Percentiles rank a stretch among this genome's conserved stretches.
phyloP scores from a whole-genome alignment of 1,140 invertebrate species.

The Caenorhabditis briggsae region DNA sequence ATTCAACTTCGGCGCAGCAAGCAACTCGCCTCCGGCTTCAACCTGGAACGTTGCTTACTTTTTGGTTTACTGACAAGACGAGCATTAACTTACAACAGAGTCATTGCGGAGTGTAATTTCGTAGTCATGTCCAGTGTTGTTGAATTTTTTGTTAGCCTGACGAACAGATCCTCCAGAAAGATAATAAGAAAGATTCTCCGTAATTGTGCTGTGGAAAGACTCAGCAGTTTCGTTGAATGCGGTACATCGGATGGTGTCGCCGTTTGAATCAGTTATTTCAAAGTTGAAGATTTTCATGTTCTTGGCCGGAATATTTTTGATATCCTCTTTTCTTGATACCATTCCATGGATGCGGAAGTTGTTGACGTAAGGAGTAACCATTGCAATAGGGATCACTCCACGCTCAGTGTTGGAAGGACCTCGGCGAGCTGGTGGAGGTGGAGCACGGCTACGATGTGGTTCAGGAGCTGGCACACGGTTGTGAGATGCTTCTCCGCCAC shows the following conservation, averaged over 20 bases:
- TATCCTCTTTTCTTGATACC: constrained; percentile 86
- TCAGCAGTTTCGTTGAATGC: constrained; percentile 91
- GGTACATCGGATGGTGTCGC: constrained; percentile 90
- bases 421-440: constrained; percentile 27
- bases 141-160: constrained; percentile 91
- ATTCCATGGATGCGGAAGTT: constrained; percentile 86
- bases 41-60: constrained; percentile 71
- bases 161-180: constrained; percentile 86
- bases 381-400: constrained; percentile 65
- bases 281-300: constrained; percentile 86
- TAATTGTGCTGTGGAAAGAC: constrained; percentile 89
- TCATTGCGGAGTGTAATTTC: constrained; percentile 92
- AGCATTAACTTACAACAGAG: constrained; percentile 82
- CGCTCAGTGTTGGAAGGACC: not conserved
- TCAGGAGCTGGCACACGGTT: not conserved
- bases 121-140: constrained; percentile 90
- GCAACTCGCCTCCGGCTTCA: constrained; percentile 57
- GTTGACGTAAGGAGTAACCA: constrained; percentile 72
- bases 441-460: not conserved
- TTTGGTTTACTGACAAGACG: not conserved
- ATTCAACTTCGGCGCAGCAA: constrained; percentile 39
- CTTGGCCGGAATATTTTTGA: constrained; percentile 77
- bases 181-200: constrained; percentile 88
- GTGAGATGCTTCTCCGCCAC: constrained; percentile 1
- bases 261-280: constrained; percentile 91